phyloP scores from a whole-genome alignment of 2,113 vertebrate genomes.

The Spermophilus dauricus region DNA sequence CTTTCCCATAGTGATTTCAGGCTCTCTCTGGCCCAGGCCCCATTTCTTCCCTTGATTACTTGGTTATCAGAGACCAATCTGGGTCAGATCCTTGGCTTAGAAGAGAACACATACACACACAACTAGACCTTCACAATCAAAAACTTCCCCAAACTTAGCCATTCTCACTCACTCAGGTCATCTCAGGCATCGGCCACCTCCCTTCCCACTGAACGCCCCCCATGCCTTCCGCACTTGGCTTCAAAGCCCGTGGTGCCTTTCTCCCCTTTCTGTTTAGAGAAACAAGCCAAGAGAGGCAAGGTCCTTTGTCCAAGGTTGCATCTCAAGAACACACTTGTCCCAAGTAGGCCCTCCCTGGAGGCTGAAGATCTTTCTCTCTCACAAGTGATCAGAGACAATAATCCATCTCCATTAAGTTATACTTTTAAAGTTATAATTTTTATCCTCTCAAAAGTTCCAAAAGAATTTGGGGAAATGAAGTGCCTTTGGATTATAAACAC shows the following conservation, averaged over 20 bases:
- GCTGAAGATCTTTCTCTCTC: not conserved
- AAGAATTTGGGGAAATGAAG: not conserved
- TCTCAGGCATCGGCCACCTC: not conserved
- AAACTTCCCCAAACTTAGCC: not conserved
- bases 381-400: not conserved
- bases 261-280: not conserved
- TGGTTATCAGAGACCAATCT: not conserved
- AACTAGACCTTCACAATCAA: not conserved
- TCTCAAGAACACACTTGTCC: not conserved
- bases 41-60: not conserved
- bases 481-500: not conserved
- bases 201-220: not conserved
- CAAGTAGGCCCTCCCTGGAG: not conserved
- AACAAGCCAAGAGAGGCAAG: not conserved
- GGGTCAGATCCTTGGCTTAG: not conserved
- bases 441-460: not conserved
- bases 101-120: not conserved
- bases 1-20: not conserved
- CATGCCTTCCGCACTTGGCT: no score
- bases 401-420: not conserved
- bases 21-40: not conserved
- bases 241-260: not conserved
- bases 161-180: not conserved
- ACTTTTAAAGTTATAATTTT: not conserved
- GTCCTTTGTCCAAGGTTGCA: not conserved